phyloP scores from a whole-genome alignment of 1,140 invertebrate species.

The Drosophila ogumai region DNA sequence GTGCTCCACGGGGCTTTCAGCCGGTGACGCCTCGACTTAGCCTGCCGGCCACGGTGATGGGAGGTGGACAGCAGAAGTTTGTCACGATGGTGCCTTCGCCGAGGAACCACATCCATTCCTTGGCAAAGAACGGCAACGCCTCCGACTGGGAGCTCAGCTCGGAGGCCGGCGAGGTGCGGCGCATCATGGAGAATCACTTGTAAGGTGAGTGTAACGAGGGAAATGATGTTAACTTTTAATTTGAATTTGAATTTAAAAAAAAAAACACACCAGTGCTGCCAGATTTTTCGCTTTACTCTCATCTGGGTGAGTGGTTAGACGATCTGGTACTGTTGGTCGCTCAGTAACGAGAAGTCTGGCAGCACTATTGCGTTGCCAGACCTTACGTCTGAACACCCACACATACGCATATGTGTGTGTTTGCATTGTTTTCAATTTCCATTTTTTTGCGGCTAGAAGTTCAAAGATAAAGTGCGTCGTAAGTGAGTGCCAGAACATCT shows the following conservation, averaged over 20 bases:
- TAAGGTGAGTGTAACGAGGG: slow-evolving; percentile 48
- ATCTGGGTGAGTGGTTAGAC: no score
- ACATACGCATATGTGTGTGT: background rate
- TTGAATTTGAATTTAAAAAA: background rate
- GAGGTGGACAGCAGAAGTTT: slow-evolving; percentile 41
- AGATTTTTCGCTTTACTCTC: no score
- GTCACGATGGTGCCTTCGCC: slow-evolving; percentile 32
- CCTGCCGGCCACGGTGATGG: slow-evolving; percentile 21
- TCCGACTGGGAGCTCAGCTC: slow-evolving; percentile 88
- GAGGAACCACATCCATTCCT: slow-evolving; percentile 25
- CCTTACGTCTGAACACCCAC: background rate
- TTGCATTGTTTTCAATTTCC: slow-evolving; percentile 24
- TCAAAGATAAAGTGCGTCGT: slow-evolving; percentile 2
- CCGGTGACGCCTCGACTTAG: slow-evolving; percentile 49
- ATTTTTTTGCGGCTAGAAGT: background rate
- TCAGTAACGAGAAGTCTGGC: no score
- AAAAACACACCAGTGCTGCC: no score
- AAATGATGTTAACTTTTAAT: background rate
- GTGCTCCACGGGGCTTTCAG: slow-evolving; percentile 55
- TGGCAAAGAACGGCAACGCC: slow-evolving; percentile 34
- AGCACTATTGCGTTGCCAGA: no score
- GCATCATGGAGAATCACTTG: slow-evolving; percentile 86
- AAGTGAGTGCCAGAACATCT: background rate
- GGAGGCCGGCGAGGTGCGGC: slow-evolving; percentile 88
- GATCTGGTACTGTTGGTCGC: no score